Evolutionary conservation across 2,888 invertebrate species (phyloP).

Genomic region (Drosophila histrio): DNA sequence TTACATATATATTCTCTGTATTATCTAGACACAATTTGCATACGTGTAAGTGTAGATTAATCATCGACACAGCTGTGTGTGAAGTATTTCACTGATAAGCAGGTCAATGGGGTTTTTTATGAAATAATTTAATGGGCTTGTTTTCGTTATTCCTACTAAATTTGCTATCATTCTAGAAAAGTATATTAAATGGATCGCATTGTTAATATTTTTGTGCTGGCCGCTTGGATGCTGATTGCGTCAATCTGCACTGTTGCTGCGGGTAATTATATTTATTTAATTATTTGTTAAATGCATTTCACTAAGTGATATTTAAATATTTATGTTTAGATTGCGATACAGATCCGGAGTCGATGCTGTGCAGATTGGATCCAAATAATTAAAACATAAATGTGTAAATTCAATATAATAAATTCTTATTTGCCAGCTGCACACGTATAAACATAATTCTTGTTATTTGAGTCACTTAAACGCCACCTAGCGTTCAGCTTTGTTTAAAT

Average conservation of each 20-base stretch:
- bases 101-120: too few species aligned
- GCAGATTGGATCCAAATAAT: conserved; percentile 34
- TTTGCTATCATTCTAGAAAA: neutral
- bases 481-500: neutral
- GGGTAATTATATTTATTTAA: conserved; percentile 12
- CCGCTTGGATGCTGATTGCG: conserved; percentile 23
- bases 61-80: too few species aligned
- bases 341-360: conserved; percentile 63
- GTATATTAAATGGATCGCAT: conserved; percentile 21
- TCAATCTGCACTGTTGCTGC: conserved; percentile 28
- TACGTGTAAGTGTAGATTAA: too few species aligned
- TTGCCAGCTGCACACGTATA: neutral
- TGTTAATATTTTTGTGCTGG: conserved; percentile 18
- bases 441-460: neutral
- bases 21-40: too few species aligned
- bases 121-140: too few species aligned
- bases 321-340: conserved; percentile 46
- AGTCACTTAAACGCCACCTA: neutral
- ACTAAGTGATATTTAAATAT: neutral
- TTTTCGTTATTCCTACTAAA: too few species aligned
- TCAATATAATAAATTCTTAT: neutral
- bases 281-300: neutral
- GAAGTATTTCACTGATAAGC: too few species aligned
- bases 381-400: neutral
- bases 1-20: too few species aligned